These are phyloP conservation scores for Nibea coibor DNA, from an alignment of 2,113 vertebrate species.

Conservation along the genomic window DNA sequence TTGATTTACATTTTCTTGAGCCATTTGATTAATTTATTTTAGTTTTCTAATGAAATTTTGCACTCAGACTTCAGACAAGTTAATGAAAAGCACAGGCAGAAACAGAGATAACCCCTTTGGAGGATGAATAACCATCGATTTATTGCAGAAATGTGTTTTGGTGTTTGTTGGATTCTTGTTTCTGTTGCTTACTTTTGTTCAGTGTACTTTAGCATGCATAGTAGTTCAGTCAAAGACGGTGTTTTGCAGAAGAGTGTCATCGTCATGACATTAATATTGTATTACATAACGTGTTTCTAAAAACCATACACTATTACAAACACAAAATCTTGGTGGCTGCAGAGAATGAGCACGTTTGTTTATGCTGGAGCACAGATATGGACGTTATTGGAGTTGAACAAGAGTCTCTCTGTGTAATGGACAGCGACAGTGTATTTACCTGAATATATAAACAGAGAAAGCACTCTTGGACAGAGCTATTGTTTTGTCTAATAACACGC, in stretches of 20 bases:
- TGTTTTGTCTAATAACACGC: constrained; percentile 47
- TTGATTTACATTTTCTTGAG: constrained; percentile 32
- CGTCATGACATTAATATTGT: constrained; percentile 2
- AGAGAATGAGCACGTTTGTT: constrained; percentile 14
- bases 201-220: not conserved
- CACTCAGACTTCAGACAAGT: constrained; percentile 10
- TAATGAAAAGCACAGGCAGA: constrained; percentile 3
- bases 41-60: not conserved
- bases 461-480: constrained; percentile 25
- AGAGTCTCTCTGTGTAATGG: constrained; percentile 35
- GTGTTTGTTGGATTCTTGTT: not conserved
- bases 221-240: not conserved
- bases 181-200: constrained; percentile 5
- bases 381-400: constrained; percentile 32
- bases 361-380: constrained; percentile 30
- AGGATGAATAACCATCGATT: not conserved
- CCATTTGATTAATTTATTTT: constrained; percentile 27
- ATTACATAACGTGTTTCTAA: constrained; percentile 37
- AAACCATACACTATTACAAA: constrained; percentile 16
- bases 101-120: not conserved
- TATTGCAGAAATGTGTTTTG: not conserved
- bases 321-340: not conserved
- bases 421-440: constrained; percentile 47
- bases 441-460: constrained; percentile 56
- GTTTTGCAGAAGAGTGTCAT: not conserved